Conservation (phyloP, 2,113 vertebrate genomes). For the Arvicanthis niloticus region DNA sequence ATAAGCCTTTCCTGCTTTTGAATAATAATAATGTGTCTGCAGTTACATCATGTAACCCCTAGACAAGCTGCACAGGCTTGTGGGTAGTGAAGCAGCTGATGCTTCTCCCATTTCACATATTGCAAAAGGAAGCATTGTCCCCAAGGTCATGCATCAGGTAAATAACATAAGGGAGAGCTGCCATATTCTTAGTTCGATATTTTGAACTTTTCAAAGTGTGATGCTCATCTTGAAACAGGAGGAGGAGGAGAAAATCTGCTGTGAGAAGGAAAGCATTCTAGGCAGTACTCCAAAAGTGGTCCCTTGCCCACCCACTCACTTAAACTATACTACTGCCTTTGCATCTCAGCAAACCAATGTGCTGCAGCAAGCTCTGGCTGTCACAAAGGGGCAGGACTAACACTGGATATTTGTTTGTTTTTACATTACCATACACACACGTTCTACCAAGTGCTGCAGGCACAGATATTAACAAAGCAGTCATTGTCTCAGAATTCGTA, state of each 20-base stretch:
- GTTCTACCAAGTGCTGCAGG: background rate
- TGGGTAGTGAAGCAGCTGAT: background rate
- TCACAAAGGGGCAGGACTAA: background rate
- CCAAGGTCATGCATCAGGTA: background rate
- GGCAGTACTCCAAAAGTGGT: background rate
- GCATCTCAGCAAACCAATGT: background rate
- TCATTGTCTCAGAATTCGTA: background rate
- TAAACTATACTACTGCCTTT: background rate
- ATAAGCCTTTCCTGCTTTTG: background rate
- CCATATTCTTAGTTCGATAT: slow-evolving; percentile 13
- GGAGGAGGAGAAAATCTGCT: slow-evolving; percentile 4
- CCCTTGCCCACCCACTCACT: background rate
- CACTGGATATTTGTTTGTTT: background rate
- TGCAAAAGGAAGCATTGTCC: slow-evolving; percentile 19
- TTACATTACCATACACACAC: background rate
- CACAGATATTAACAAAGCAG: background rate
- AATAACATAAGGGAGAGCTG: slow-evolving; percentile 51
- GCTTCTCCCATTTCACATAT: slow-evolving; percentile 68
- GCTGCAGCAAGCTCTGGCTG: background rate
- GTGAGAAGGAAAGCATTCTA: slow-evolving; percentile 28
- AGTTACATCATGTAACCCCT: background rate
- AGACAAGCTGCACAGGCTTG: background rate
- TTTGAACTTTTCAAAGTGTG: background rate
- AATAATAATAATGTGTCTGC: slow-evolving; percentile 19
- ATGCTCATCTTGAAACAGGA: slow-evolving; percentile 35